Evolutionary conservation across 2,888 invertebrate species (phyloP).

Genomic region (Meiosimyza decipiens): DNA sequence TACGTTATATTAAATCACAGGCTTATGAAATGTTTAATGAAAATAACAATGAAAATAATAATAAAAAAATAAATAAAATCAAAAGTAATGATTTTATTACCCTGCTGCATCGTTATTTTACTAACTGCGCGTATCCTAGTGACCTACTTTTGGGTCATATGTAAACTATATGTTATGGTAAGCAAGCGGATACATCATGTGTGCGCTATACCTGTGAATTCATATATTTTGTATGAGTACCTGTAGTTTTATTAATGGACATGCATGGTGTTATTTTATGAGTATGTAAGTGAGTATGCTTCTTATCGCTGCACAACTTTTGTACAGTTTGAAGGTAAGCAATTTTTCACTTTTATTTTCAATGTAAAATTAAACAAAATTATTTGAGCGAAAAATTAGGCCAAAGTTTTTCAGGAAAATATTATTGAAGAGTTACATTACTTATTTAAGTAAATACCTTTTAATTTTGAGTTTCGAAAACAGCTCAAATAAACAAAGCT

Average conservation of each 20-base stretch:
- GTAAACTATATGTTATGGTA: conserved; percentile 9
- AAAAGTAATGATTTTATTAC: too few relatives aligned
- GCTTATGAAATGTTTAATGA: too few relatives aligned
- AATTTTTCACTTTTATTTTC: neutral
- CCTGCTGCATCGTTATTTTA: too few relatives aligned
- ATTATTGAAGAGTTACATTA: too few relatives aligned
- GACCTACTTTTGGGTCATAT: conserved; percentile 16
- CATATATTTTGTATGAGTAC: conserved; percentile 2
- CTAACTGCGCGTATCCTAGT: conserved; percentile 3
- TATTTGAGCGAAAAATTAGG: too few relatives aligned
- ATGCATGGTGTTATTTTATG: conserved; percentile 27
- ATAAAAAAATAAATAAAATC: too few relatives aligned
- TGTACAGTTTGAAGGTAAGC: conserved; percentile 22
- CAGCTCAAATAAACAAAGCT: too few relatives aligned
- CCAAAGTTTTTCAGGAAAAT: too few relatives aligned
- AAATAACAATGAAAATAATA: too few relatives aligned
- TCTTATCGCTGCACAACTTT: conserved; percentile 34
- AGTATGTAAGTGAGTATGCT: neutral
- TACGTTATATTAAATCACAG: too few relatives aligned
- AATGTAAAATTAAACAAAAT: neutral
- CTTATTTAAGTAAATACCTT: too few relatives aligned
- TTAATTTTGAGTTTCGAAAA: too few relatives aligned
- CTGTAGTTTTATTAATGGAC: conserved; percentile 37
- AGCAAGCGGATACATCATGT: neutral
- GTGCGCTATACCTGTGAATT: neutral